Conservation (phyloP, 2,888 invertebrate genomes). For the Morinoia aosen region DNA sequence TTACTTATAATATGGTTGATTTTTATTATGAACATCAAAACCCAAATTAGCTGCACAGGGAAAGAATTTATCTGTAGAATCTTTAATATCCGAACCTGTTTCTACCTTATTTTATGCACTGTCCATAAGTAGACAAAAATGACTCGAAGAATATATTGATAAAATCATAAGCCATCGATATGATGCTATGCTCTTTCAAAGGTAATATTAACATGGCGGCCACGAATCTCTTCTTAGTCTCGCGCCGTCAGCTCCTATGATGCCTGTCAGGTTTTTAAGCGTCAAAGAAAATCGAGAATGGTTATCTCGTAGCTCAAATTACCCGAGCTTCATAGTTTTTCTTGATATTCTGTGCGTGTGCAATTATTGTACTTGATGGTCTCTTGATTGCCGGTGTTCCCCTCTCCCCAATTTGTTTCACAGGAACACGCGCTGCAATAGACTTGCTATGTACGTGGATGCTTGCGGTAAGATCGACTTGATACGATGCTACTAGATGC, state of each 20-base stretch:
- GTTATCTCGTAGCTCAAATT: slow-evolving; percentile 46
- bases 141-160: background rate
- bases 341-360: background rate
- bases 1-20: too few relatives aligned
- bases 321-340: slow-evolving; percentile 24
- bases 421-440: background rate
- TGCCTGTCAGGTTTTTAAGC: slow-evolving; percentile 38
- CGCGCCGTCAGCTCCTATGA: slow-evolving; percentile 25
- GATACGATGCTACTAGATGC: background rate
- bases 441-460: background rate
- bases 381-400: background rate
- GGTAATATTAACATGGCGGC: background rate
- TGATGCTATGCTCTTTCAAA: background rate
- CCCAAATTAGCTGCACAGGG: background rate
- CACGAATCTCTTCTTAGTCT: background rate
- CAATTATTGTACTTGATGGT: slow-evolving; percentile 23
- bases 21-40: too few relatives aligned
- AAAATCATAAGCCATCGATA: background rate
- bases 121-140: background rate
- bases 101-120: background rate
- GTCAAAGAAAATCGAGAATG: slow-evolving; percentile 43
- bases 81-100: background rate
- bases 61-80: background rate
- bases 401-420: background rate
- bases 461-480: background rate